phyloP scores from a whole-genome alignment of 2,888 invertebrate species.

The Graphium colonna region DNA sequence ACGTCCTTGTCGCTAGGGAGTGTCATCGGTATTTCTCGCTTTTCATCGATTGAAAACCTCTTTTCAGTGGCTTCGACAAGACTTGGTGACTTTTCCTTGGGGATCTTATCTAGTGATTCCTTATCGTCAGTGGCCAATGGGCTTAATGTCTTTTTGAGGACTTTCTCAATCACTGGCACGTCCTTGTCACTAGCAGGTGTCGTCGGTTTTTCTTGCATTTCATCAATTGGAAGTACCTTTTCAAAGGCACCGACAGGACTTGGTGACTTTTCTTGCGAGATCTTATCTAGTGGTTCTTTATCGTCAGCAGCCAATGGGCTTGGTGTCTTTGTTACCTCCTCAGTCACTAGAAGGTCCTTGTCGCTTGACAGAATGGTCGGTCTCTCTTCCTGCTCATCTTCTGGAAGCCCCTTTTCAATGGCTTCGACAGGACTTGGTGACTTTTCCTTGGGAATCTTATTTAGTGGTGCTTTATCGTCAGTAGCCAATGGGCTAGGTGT shows the following conservation, averaged over 20 bases:
- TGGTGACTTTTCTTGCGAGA: background rate
- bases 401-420: conserved; percentile 4
- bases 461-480: no score
- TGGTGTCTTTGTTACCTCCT: background rate
- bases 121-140: no score
- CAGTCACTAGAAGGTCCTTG: background rate
- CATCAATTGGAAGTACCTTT: background rate
- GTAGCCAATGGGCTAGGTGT: no score
- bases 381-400: conserved; percentile 14
- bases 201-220: no score
- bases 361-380: background rate
- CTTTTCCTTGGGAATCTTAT: background rate
- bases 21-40: background rate
- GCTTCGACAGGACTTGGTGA: no score
- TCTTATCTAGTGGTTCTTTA: background rate
- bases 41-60: no score
- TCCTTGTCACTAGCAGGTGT: background rate
- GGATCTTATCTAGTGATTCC: background rate
- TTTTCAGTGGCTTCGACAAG: no score
- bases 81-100: no score
- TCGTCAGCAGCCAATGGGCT: background rate
- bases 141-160: background rate
- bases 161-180: background rate
- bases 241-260: no score
- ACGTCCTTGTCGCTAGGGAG: no score